These are phyloP conservation scores for Brachionus paranguensis DNA, from an alignment of 1,140 invertebrate genomes.

Conservation along the genomic window DNA sequence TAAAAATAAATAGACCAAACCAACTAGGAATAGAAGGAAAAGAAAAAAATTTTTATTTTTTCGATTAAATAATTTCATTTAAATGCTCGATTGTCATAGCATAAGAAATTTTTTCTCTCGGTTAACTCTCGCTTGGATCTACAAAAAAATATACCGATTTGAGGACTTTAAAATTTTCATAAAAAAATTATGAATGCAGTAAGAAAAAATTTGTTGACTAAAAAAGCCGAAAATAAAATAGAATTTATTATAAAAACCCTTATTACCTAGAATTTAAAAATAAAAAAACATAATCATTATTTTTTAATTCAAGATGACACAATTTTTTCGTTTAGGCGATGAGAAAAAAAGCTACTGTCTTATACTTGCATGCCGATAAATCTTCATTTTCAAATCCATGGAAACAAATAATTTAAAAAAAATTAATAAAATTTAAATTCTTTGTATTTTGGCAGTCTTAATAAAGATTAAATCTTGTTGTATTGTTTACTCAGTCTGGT, in stretches of 20 bases:
- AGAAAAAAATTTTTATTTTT: not conserved
- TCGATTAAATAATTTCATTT: constrained; percentile 19
- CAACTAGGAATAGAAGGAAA: not conserved
- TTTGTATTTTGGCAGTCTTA: too few species aligned
- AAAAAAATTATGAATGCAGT: not conserved
- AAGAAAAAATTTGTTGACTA: not conserved
- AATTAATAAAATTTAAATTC: too few species aligned
- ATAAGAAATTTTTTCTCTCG: not conserved
- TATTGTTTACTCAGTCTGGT: too few species aligned
- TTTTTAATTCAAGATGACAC: not conserved
- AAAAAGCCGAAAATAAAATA: not conserved
- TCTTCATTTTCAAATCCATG: not conserved
- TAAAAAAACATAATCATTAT: not conserved
- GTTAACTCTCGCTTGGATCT: not conserved
- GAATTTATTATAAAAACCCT: not conserved
- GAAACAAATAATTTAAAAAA: not conserved
- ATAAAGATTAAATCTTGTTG: too few species aligned
- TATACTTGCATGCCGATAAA: not conserved
- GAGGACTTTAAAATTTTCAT: not conserved
- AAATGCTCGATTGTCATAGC: not conserved
- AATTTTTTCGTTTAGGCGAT: not conserved
- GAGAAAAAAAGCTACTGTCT: not conserved
- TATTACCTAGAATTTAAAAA: not conserved
- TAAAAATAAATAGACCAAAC: not conserved
- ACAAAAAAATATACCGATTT: not conserved